Conservation (phyloP, 2,797 vertebrate genomes). For the Lacerta bilineata region DNA sequence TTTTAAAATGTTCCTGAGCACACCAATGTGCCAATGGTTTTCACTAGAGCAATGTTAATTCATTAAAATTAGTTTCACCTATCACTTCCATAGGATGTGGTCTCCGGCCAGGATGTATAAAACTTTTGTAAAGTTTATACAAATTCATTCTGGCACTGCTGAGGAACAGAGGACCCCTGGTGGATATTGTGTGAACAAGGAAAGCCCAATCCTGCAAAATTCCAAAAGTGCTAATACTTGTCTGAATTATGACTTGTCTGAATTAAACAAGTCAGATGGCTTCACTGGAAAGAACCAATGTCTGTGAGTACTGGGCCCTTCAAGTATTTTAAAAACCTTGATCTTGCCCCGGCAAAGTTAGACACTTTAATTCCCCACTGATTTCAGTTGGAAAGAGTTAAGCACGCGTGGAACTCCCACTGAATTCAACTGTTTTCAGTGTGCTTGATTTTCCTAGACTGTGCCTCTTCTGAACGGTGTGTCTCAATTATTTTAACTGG, state of each 20-base stretch:
- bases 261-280: slow-evolving; percentile 3
- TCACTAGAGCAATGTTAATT: background rate
- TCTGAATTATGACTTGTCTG: background rate
- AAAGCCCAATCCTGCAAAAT: background rate
- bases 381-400: background rate
- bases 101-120: background rate
- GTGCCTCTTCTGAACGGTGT: background rate
- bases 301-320: background rate
- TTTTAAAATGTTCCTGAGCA: background rate
- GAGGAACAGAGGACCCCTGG: slow-evolving; percentile 47
- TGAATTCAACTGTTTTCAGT: background rate
- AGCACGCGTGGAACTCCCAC: background rate
- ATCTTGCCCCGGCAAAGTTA: background rate
- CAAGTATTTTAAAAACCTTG: background rate
- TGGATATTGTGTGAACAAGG: slow-evolving; percentile 44
- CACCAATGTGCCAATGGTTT: background rate
- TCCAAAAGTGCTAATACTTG: background rate
- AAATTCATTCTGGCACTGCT: background rate
- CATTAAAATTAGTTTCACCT: background rate
- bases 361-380: background rate
- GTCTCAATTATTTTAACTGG: background rate
- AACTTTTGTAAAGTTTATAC: background rate
- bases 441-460: background rate
- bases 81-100: background rate
- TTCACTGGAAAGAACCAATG: background rate